Conservation (phyloP, 2,797 vertebrate genomes). For the Pseudotriccus pelzelni region DNA sequence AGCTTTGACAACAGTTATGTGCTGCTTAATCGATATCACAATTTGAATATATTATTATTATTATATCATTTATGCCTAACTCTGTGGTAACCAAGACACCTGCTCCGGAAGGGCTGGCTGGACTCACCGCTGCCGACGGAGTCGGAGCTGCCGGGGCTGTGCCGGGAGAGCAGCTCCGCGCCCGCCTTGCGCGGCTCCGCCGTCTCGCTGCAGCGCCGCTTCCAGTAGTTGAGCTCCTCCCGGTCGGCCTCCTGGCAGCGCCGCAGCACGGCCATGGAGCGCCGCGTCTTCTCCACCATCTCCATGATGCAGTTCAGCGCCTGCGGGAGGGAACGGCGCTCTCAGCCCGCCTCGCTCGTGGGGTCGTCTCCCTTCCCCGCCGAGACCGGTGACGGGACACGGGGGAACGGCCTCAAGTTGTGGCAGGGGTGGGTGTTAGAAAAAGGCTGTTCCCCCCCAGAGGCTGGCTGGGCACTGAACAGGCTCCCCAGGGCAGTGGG, state of each 20-base stretch:
- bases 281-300: conserved; percentile 98
- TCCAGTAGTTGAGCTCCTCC: conserved; percentile 97
- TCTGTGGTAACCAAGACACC: not conserved
- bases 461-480: not conserved
- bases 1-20: not conserved
- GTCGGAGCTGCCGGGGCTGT: conserved; percentile 89
- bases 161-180: conserved; percentile 81
- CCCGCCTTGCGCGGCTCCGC: conserved; percentile 89
- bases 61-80: not conserved
- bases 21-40: not conserved
- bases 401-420: not conserved
- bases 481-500: not conserved
- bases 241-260: conserved; percentile 96
- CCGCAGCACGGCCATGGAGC: conserved; percentile 93
- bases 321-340: conserved; percentile 58
- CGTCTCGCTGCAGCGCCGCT: conserved; percentile 88
- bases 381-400: not conserved
- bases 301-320: conserved; percentile 98
- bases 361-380: fast-evolving
- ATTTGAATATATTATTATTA: not conserved
- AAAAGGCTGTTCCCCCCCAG: not conserved
- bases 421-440: not conserved
- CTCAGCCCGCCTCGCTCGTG: not conserved
- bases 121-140: conserved; percentile 78
- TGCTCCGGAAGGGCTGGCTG: not conserved